Conservation (phyloP, 2,888 invertebrate species). For the Epistrophella euchroma region DNA sequence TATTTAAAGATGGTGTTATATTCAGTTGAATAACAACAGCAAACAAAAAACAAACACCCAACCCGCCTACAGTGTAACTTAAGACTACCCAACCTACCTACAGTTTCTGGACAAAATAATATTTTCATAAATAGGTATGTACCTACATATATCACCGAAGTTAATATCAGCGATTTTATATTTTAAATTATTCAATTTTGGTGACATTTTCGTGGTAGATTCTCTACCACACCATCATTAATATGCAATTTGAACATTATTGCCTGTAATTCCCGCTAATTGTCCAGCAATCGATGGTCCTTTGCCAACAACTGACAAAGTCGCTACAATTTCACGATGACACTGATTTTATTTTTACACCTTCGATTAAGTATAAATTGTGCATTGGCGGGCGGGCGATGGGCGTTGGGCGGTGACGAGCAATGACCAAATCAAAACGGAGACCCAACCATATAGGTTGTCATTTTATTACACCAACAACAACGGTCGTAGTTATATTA, state of each 20-base stretch:
- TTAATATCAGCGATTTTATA: not conserved
- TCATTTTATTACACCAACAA: conserved; percentile 20
- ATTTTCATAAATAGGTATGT: too few relatives aligned
- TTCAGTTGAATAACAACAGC: too few relatives aligned
- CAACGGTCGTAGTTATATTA: not conserved
- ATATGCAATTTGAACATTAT: conserved; percentile 62
- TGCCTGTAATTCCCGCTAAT: conserved; percentile 61
- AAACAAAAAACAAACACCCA: too few relatives aligned
- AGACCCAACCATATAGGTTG: not conserved
- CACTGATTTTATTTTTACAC: conserved; percentile 33
- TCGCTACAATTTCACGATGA: conserved; percentile 38
- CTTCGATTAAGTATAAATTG: conserved; percentile 32
- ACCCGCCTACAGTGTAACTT: too few relatives aligned
- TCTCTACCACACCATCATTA: conserved; percentile 53
- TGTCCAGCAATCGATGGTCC: conserved; percentile 70
- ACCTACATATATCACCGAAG: not conserved
- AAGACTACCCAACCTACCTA: too few relatives aligned
- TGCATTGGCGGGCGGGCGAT: not conserved
- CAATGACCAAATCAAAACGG: conserved; percentile 13
- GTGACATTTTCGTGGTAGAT: conserved; percentile 3
- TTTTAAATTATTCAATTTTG: not conserved
- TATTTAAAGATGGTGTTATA: too few relatives aligned
- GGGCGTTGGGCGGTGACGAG: not conserved
- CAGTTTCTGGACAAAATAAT: too few relatives aligned
- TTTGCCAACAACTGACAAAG: conserved; percentile 60